These are phyloP conservation scores for Hipposideros larvatus DNA, from an alignment of 2,797 vertebrate genomes.

Conservation along the genomic window DNA sequence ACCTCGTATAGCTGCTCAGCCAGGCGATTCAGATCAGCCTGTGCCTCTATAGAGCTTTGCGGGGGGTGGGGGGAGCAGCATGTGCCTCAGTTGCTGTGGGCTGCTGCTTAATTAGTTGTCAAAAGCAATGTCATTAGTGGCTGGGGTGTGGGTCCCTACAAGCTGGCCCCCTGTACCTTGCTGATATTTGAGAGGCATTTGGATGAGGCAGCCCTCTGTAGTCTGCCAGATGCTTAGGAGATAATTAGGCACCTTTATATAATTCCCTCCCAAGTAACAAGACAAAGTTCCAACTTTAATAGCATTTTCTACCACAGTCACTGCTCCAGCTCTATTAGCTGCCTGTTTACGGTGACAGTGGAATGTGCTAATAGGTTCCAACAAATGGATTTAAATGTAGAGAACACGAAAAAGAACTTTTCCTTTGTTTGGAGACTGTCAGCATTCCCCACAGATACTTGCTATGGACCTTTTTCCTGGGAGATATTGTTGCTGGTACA, in stretches of 20 bases:
- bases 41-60: neutral
- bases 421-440: constrained; percentile 82
- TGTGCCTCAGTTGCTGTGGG: neutral
- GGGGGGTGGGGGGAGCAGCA: neutral
- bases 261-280: constrained; percentile 69
- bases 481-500: constrained; percentile 82
- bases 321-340: constrained; percentile 63
- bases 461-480: constrained; percentile 67
- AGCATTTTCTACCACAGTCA: constrained; percentile 65
- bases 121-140: neutral
- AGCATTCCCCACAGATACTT: constrained; percentile 78
- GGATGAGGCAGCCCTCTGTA: neutral
- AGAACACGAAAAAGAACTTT: constrained; percentile 78
- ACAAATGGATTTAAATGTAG: constrained; percentile 72
- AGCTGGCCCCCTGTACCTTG: neutral
- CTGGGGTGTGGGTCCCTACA: neutral
- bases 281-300: constrained; percentile 62
- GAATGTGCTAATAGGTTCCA: constrained; percentile 72
- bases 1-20: neutral
- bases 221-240: constrained; percentile 15
- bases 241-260: constrained; percentile 56
- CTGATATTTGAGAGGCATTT: neutral
- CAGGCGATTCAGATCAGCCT: neutral
- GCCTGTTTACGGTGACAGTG: constrained; percentile 73
- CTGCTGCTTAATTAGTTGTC: neutral